A percentile compares a stretch with the other conserved stretches of the same genome.
Conservation (phyloP, 2,797 vertebrate genomes). For the Bryconaethiops microstoma region DNA sequence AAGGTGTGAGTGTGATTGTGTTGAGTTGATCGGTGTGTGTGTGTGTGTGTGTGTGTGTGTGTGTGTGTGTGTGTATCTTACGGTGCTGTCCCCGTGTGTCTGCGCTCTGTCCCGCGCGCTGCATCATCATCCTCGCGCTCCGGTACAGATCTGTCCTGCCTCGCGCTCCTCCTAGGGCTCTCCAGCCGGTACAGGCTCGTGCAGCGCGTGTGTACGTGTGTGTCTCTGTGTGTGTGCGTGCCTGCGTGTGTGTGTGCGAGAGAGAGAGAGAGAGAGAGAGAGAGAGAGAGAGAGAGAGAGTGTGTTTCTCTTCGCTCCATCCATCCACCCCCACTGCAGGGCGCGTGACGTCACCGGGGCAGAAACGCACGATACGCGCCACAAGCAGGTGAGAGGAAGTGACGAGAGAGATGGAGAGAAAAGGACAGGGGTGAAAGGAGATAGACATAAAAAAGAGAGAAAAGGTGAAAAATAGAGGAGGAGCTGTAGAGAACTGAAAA, state of each 20-base stretch:
- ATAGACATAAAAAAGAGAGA: background rate
- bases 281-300: slow-evolving; percentile 47
- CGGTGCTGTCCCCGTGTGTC: no score
- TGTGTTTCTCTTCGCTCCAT: slow-evolving; percentile 63
- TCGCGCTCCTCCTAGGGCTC: background rate
- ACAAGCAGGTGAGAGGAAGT: slow-evolving; percentile 10
- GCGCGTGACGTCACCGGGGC: background rate
- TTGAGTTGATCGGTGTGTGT: no score
- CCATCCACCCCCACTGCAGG: slow-evolving; percentile 6
- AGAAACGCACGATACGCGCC: background rate
- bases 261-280: slow-evolving; percentile 57
- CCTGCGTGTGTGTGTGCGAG: background rate
- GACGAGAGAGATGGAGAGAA: background rate
- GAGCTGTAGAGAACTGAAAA: background rate
- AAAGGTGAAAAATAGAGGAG: background rate
- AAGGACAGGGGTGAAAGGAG: background rate
- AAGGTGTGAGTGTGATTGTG: no score
- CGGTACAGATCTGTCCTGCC: background rate
- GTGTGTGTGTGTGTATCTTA: no score
- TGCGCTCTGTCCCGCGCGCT: slow-evolving; percentile 1
- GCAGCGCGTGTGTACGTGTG: background rate
- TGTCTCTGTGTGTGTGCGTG: background rate
- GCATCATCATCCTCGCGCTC: slow-evolving; percentile 8
- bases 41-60: no score
- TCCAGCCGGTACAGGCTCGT: background rate